These are phyloP conservation scores for Neotragus moschatus DNA, from an alignment of 2,113 vertebrate genomes.

Conservation along the genomic window DNA sequence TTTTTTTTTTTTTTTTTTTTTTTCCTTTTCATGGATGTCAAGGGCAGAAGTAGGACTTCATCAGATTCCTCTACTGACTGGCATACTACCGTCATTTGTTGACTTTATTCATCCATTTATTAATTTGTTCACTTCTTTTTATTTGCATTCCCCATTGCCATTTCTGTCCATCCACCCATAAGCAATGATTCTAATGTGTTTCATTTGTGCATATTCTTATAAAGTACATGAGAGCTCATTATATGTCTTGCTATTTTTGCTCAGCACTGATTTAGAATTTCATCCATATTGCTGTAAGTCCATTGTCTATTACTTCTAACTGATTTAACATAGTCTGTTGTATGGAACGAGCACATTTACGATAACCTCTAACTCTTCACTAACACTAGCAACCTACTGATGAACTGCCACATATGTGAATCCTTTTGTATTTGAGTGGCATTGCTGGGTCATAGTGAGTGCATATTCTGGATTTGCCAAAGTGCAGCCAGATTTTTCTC, in stretches of 20 bases:
- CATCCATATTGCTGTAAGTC: neutral
- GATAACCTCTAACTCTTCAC: neutral
- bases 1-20: neutral
- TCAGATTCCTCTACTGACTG: neutral
- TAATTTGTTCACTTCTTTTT: neutral
- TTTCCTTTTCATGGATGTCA: neutral
- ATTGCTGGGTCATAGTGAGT: neutral
- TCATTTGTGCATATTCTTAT: neutral
- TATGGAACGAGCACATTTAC: neutral
- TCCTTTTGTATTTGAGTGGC: neutral
- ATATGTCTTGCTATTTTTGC: neutral
- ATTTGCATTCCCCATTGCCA: neutral
- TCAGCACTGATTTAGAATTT: neutral
- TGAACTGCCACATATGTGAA: neutral
- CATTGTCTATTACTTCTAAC: neutral
- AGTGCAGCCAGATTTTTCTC: neutral
- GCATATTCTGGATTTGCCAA: neutral
- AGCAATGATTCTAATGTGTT: neutral
- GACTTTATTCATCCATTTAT: neutral
- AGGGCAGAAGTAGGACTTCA: neutral
- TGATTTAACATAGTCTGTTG: neutral
- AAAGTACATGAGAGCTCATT: neutral
- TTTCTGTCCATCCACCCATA: neutral
- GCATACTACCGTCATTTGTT: neutral
- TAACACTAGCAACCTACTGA: neutral